Percentiles rank a stretch among this genome's conserved stretches.
Conservation (phyloP, 2,888 invertebrate genomes). For the Folsomia manolachei region DNA sequence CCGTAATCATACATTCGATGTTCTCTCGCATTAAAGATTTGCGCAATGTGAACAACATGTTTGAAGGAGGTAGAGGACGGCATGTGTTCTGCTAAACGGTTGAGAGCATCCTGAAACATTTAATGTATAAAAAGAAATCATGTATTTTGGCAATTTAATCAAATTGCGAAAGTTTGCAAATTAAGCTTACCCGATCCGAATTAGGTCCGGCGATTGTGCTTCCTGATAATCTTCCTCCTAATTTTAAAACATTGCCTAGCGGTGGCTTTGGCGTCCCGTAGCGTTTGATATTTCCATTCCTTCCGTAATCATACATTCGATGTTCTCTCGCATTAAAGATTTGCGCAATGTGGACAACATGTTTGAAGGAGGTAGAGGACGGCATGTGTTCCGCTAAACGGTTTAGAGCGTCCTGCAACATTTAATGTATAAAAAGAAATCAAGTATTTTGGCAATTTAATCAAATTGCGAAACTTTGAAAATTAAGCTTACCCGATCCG, state of each 20-base stretch:
- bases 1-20: constrained; percentile 69
- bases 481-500: background rate
- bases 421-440: no score
- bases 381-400: background rate
- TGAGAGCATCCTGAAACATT: background rate
- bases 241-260: constrained; percentile 43
- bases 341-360: background rate
- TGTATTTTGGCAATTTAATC: background rate
- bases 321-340: background rate
- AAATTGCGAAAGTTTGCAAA: no score
- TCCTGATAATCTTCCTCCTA: background rate
- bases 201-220: background rate
- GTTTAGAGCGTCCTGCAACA: background rate
- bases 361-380: background rate
- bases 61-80: constrained; percentile 5
- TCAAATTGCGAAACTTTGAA: no score
- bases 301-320: constrained; percentile 69
- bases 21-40: background rate
- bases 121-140: constrained; percentile 1
- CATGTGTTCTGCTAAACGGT: background rate
- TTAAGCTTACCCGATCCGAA: background rate
- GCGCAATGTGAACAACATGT: background rate
- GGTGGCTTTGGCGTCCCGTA: constrained; percentile 64
- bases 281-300: constrained; percentile 58
- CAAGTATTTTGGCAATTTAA: background rate